These are phyloP conservation scores for Cantharis rufa DNA, from an alignment of 2,888 invertebrate species.

Conservation along the genomic window DNA sequence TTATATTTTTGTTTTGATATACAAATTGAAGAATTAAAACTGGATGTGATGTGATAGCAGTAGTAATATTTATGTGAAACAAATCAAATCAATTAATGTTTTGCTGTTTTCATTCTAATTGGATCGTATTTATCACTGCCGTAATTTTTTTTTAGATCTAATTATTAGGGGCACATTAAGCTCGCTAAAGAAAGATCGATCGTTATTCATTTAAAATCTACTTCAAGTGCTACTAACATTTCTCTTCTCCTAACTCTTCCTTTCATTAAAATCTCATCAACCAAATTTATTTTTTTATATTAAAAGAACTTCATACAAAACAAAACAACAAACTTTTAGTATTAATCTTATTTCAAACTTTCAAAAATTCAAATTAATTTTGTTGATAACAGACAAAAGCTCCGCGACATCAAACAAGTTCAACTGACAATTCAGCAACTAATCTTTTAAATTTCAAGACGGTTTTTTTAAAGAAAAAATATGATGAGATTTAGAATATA, in stretches of 20 bases:
- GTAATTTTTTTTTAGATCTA: not conserved
- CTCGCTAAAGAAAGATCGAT: not conserved
- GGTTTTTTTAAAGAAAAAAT: not conserved
- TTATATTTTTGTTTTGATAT: not conserved
- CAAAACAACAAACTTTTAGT: not conserved
- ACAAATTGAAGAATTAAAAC: too few species aligned
- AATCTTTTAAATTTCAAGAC: not conserved
- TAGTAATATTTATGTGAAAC: not conserved
- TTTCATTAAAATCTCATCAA: not conserved
- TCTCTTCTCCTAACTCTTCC: not conserved
- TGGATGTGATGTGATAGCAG: not conserved
- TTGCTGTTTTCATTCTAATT: not conserved
- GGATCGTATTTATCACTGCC: not conserved
- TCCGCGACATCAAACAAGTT: not conserved
- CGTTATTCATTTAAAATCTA: not conserved
- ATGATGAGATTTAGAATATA: not conserved
- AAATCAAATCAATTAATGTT: not conserved
- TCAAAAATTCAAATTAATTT: not conserved
- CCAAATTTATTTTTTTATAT: not conserved
- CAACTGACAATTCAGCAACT: not conserved
- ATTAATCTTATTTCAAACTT: not conserved
- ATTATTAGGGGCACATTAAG: not conserved
- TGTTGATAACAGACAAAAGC: not conserved
- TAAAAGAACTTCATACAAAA: not conserved
- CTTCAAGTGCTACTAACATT: not conserved